Evolutionary conservation across 2,888 invertebrate species (phyloP).

Genomic region (Hydraecia micacea): DNA sequence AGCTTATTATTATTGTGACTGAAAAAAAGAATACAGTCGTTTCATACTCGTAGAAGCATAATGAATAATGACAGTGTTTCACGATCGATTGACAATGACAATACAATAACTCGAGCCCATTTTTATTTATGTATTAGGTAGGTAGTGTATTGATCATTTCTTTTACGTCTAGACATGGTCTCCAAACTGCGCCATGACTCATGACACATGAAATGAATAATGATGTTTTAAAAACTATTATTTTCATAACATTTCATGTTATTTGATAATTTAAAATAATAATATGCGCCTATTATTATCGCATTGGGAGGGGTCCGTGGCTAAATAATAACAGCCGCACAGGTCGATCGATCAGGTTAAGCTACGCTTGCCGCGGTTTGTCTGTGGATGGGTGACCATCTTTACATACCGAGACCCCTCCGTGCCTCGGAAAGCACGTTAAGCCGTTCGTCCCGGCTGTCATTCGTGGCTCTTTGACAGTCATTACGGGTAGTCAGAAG

Average conservation of each 20-base stretch:
- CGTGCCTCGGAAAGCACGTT: no score
- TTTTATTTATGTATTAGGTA: neutral
- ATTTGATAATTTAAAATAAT: neutral
- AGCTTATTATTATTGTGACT: neutral
- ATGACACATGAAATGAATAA: neutral
- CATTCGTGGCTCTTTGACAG: no score
- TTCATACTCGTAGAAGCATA: neutral
- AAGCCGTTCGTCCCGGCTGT: no score
- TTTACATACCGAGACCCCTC: no score
- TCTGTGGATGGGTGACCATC: no score
- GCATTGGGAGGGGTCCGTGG: no score
- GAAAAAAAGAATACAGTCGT: neutral
- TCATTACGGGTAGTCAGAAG: no score
- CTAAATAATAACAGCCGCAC: no score
- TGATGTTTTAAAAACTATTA: no score
- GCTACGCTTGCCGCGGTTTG: no score
- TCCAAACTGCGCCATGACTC: neutral
- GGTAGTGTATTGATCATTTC: constrained; percentile 7
- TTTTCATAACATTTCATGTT: constrained; percentile 13
- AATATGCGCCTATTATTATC: no score
- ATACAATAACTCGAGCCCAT: neutral
- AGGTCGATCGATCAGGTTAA: no score
- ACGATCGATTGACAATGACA: constrained; percentile 26
- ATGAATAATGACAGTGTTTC: neutral
- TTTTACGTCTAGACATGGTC: neutral